Evolutionary conservation across 1,140 invertebrate genomes (phyloP), one percentile per base, ranked within the genome.

Genomic region (Coptotermes formosanus): DNA sequence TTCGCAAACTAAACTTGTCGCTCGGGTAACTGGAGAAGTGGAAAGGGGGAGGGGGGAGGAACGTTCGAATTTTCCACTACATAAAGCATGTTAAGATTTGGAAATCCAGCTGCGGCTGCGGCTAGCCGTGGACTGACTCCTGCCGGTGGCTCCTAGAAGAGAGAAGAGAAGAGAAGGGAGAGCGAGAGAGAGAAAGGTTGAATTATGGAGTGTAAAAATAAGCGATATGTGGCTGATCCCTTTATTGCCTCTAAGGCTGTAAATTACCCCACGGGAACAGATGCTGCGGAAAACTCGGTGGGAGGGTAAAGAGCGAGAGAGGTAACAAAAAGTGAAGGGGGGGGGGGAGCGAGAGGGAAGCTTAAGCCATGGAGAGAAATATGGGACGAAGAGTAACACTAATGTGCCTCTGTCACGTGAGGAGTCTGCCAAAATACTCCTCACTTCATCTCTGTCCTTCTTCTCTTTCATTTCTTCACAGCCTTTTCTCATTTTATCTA

Each of bases 191-290:
- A 82, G 59, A 87, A 86, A 85, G 85, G 69, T 86, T 87, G 87
- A 87, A 83, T 87, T 87, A 87, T 87, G 87, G 87, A 86, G 87
- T 87, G 87, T 87, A 87, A 87, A 87, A 87, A 87, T 87, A 87
- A 83, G 87, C 87, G 87, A 87, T 87, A 87, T 87, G 87, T 86
- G 87, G 85, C 83, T 87, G 87, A 87, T 87, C 87, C 87, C 83
- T 87, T 87, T 87, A 87, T 87, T 87, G 87, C 87, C 82, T 86
- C 69, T 83, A 30, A 75, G 87, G 87, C 86, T 87, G 87, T 87
- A 87, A 87, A 87, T 87, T 87, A 86, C 86, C 82, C 84, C 81
- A 21, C 38, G 85, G 82, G 87, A 87, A 86, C 87, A 87, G 87
- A 87, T 87, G 87, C 87, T 82, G 82, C 69, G 84, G 86, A 87